Conservation (phyloP, 2,113 vertebrate genomes). For the Ploceus nigricollis region DNA sequence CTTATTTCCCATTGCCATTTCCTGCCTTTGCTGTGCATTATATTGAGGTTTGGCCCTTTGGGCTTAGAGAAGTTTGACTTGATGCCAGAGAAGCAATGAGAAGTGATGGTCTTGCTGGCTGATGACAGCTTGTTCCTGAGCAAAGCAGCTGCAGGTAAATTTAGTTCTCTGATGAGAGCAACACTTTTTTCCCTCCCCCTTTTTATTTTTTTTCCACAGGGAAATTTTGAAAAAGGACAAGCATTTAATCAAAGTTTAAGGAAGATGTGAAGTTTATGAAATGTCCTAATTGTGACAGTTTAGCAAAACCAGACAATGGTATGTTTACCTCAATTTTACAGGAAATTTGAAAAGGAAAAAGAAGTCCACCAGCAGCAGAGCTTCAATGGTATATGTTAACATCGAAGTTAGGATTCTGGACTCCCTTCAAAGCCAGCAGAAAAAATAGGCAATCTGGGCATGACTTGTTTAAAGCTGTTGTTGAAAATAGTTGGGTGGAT, state of each 20-base stretch:
- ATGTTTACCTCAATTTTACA: background rate
- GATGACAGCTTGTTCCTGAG: constrained; percentile 10
- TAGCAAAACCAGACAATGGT: background rate
- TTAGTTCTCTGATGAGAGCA: background rate
- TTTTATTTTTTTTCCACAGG: too few relatives aligned
- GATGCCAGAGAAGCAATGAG: constrained; percentile 21
- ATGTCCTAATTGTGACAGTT: background rate
- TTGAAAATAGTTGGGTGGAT: background rate
- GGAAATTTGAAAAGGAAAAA: background rate
- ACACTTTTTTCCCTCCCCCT: fast-evolving
- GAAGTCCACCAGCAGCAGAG: background rate
- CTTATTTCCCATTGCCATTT: constrained; percentile 12
- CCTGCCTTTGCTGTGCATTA: background rate
- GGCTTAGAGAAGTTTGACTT: constrained; percentile 2
- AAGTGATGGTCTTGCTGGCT: background rate
- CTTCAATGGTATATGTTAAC: background rate
- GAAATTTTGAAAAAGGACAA: background rate
- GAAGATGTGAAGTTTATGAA: background rate
- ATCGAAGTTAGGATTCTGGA: background rate
- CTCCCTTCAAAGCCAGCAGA: background rate
- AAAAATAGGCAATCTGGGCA: background rate
- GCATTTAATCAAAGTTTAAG: background rate
- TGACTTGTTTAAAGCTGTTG: background rate
- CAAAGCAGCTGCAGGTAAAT: constrained; percentile 10
- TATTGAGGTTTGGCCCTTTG: background rate